Evolutionary conservation across 2,797 vertebrate genomes (phyloP), one percentile per base, ranked within the genome.

Genomic region (Enteromius viviparus): DNA sequence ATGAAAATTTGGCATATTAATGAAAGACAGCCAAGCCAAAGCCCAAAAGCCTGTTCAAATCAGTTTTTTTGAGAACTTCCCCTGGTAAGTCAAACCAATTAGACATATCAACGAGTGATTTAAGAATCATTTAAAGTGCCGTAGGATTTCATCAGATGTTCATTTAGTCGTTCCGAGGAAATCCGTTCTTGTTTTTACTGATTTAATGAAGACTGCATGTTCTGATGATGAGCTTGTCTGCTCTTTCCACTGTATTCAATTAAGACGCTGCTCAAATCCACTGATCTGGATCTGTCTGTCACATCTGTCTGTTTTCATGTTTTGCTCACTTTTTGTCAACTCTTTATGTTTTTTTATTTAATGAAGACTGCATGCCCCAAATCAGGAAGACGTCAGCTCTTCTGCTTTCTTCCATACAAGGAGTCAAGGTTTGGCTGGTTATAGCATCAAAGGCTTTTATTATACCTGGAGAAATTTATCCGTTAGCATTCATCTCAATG

Each of bases 1-100:
- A 19, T 78, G 64, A 74, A 82, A 78, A 68, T 29, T 66, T 58
- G 45, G 80, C 45, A 23, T 15, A 69, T 75, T 76, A 79, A 83
- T 85, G 69, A 79, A 85, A 85, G 69, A 81, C 84, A 85, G 80
- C 49, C 17, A 53, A 78, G 66, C 49, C 17, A 71, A 81, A 53
- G 51, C 34, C 65, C 10, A 34, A 42, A 66, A 34, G 47, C 60
- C 64, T 55, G 42, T 65, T 72, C 53, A 75, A 74, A 72, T 14
- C 55, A 53, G 49, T 55, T 81, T 85, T 78, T 21, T 76, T 45
- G 21, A 47, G 42, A 45, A 69, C 74, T 64, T 62, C 53, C 29
- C n/a, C 26, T 49, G 55, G 40, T 26, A 85, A 60, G 76, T 60
- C 69, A 85, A 79, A 62, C 21, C 49, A 78, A 82, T 78, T 60